Percentiles rank a stretch among this genome's conserved stretches.
These are phyloP conservation scores for Atta colombica DNA, from an alignment of 1,140 invertebrate species.

Conservation along the genomic window DNA sequence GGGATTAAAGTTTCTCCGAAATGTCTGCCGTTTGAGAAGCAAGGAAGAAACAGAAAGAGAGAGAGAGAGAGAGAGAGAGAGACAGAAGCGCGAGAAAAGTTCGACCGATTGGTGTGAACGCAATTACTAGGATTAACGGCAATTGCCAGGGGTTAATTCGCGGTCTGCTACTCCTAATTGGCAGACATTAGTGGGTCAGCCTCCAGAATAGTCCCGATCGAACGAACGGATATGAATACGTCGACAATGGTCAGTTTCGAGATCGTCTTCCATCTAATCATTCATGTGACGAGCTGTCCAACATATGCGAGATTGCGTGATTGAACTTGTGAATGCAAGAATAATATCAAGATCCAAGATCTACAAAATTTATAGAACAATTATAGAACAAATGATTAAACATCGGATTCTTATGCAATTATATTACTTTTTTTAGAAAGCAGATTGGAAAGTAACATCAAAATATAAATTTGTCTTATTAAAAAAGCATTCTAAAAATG, in stretches of 20 bases:
- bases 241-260: constrained; percentile 35
- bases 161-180: constrained; percentile 81
- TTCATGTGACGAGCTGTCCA: constrained; percentile 11
- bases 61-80: not conserved
- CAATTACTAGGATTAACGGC: constrained; percentile 82
- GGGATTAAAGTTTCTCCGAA: constrained; percentile 29
- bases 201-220: constrained; percentile 27
- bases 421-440: too few species aligned
- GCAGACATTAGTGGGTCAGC: constrained; percentile 78
- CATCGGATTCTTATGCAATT: too few species aligned
- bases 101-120: constrained; percentile 79
- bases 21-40: not conserved
- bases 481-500: too few species aligned
- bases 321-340: not conserved
- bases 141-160: constrained; percentile 83
- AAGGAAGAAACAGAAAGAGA: not conserved
- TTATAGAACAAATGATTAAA: not conserved
- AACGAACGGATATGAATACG: constrained; percentile 72
- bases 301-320: not conserved
- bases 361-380: not conserved
- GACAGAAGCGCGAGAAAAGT: constrained; percentile 74
- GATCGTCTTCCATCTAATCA: constrained; percentile 62
- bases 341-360: constrained; percentile 13
- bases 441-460: too few species aligned
- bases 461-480: too few species aligned